Base-by-base conservation (phyloP, 2,888 invertebrate species). In the Dryobota labecula region DNA sequence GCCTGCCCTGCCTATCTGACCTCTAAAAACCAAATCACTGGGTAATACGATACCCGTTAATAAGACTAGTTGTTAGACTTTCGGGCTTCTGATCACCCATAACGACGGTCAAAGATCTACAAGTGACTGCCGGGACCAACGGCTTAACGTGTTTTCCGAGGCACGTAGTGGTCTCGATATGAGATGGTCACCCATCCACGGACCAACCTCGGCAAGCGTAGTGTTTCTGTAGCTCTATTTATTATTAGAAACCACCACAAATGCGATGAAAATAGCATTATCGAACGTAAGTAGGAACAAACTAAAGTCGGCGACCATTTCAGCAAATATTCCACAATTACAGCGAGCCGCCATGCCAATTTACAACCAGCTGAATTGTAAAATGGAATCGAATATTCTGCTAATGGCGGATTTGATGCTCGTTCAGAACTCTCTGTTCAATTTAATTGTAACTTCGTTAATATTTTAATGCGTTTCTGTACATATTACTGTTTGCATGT, bases 301-400 rank as follows among this genome's bases (percentile, higher is more conserved):
- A 41, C 58, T 24, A 27, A 51, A 56, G 24, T 30, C 38, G 8
- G 24, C 11, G 24, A 13, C 53, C 53, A 53, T 64, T 75, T 74
- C 9, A 53, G 27, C 43, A 64, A 53, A 72, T 79, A 69, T 72
- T 70, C 57, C 51, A 67, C 70, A 73, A 80, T 76, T 67, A 60
- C n/a, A 67, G 56, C 51, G 49, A 33, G 30, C 63, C 72, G 65
- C 66, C 56, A 64, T 47, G 57, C 67, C 79, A 73, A 80, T 76
- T 76, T 57, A 66, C 80, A 73, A 45, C n/a, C 56, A 36, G 62
- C 27, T 18, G 49, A 57, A 71, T 62, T 45, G 68, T 79, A 43
- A 68, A 79, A 80, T 73, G 53, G 38, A 72, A 67, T 66, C 47
- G 76, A 80, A 80, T 72, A 69, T 69, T 73, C 61, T 36, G 73